Conservation (phyloP, 2,888 invertebrate genomes). For the Dolichopus griseipennis region DNA sequence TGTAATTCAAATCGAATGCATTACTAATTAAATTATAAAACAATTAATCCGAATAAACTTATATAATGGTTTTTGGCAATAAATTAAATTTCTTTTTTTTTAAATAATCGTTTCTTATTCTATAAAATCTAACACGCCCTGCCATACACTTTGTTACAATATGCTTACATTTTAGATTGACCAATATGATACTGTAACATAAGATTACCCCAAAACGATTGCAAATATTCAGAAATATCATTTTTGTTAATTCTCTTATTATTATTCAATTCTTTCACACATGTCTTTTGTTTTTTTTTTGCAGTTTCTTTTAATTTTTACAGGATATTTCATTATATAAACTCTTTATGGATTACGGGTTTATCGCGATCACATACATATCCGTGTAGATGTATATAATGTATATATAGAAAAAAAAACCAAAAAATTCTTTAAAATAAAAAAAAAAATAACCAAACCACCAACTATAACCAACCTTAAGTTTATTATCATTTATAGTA, state of each 20-base stretch:
- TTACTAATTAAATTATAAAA: too few relatives aligned
- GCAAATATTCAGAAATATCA: not conserved
- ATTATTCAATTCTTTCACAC: not conserved
- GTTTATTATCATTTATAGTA: not conserved
- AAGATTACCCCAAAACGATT: not conserved
- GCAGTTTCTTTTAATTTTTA: not conserved
- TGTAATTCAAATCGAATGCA: too few relatives aligned
- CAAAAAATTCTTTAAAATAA: not conserved
- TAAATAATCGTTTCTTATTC: too few relatives aligned
- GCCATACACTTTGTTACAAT: too few relatives aligned
- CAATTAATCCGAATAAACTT: too few relatives aligned
- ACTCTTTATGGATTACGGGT: not conserved
- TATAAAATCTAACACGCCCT: too few relatives aligned
- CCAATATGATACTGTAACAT: too few relatives aligned
- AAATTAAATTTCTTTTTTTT: too few relatives aligned
- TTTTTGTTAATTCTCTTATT: not conserved
- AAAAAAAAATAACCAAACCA: not conserved
- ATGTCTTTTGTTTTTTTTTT: not conserved
- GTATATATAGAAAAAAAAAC: not conserved
- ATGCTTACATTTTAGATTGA: too few relatives aligned
- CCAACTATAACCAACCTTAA: not conserved
- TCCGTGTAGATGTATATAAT: not conserved
- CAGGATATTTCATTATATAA: conserved; percentile 6
- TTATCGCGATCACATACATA: not conserved
- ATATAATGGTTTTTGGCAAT: too few relatives aligned